Evolutionary conservation across 2,113 vertebrate genomes (phyloP), one percentile per base, ranked within the genome.

Genomic region (Protomyctophum bolini): DNA sequence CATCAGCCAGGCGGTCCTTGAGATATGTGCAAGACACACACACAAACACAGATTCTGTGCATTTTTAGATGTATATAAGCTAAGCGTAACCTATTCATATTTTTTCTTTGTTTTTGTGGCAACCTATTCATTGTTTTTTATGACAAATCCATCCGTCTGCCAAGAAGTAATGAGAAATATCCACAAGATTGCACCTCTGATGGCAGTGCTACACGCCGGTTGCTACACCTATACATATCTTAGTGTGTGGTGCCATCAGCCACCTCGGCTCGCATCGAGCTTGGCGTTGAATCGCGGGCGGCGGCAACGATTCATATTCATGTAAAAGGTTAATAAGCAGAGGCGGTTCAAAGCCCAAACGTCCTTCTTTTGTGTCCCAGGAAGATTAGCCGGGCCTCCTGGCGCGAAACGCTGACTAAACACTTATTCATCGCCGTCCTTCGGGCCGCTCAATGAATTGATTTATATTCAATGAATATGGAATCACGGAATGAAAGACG

Each of bases 401-500:
- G 69, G 63, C 57, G 51, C 64, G 55, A 59, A 66, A 68, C 81
- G 73, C 77, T 77, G 68, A 87, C 75, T 67, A 72, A 8, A 64
- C 71, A 76, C 58, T 64, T 84, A 62, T 55, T 69, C 62, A 21
- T 47, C 68, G 49, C 58, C 10, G 21, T 70, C 59, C 62, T 72
- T 41, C 33, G 3, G 33, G 33, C 5, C 33, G 14, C 56, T 73
- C 59, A 9, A 4, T 47, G 68, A 80, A 49, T 76, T 76, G 59
- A 87, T 89, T 86, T 83, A 72, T 84, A 77, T 83, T 89, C 81
- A 86, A 80, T 58, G 66, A 80, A 83, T 82, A 81, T 55, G 61
- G 67, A 48, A 71, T 70, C 21, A 21, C 21, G 74, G 70, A 67
- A n/a, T 6, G 10, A 47, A 63, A 41, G 33, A 41, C 33, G 72